Base-by-base conservation (phyloP, 64 coral and sea anemone species). In the Orbicella faveolata region DNA sequence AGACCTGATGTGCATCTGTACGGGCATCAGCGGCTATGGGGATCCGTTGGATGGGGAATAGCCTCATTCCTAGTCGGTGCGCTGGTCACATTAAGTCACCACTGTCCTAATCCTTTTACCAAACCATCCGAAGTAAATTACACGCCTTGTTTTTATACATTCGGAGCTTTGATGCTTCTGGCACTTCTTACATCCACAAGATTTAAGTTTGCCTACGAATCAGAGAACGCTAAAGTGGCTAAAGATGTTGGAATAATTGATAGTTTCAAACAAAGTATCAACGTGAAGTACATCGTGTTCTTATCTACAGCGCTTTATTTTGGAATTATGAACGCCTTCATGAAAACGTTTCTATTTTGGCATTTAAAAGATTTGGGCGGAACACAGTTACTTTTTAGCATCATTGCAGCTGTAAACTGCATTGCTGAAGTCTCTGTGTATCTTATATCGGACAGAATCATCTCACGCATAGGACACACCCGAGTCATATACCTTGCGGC, bases 261-360 rank as follows among this genome's bases (percentile, higher is more conserved):
- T 19, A 39, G 34, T 25, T 16, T 79, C 48, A 67, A 80, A 54
- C 9, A 57, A 9, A 53, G 26, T 4, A 54, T 89, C 53, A 68
- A 66, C 48, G n/a, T 89, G 19, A 79, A 64, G 41, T 90, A 81
- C 78, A 11, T 90, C 17, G 6, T 90, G 37, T 92, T 92, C 73
- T 44, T 92, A 20, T 37, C 72, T 26, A 80, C 63, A 26, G 90
- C 63, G 9, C 79, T 87, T 37, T 61, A 75, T 79, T 92, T 86
- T 79, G 90, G 90, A 44, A 67, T 86, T 11, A 25, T 79, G n/a
- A 52, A 52, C 39, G 83, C 83, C 33, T 92, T 92, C 36, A 92
- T 72, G n/a, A 87, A 87, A 48, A 87, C 82, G 0, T 92, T 92
- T 79, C 44, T 92, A 19, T 92, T 92, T 39, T 92, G 90, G 90